Percentiles rank a stretch among this genome's conserved stretches.
phyloP scores from a whole-genome alignment of 2,888 invertebrate genomes.

The Xanthia icteritia region DNA sequence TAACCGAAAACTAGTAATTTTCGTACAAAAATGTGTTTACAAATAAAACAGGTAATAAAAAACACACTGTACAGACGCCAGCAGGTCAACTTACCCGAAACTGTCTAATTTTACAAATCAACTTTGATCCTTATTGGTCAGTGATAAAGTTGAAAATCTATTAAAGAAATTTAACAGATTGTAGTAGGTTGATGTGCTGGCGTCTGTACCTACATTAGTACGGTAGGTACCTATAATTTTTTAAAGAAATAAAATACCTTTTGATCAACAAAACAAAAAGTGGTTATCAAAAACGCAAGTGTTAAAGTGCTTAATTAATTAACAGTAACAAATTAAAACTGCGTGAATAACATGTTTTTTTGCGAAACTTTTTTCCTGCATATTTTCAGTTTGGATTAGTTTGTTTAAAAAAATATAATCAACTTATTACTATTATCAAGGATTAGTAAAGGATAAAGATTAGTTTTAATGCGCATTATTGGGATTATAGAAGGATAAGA shows the following conservation, averaged over 20 bases:
- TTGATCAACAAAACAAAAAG: constrained; percentile 3
- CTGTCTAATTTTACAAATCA: no score
- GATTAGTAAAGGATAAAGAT: constrained; percentile 27
- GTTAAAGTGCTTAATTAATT: constrained; percentile 11
- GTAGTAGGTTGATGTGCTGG: no score
- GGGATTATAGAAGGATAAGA: constrained; percentile 39
- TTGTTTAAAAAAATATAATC: constrained; percentile 12
- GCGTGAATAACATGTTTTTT: not conserved
- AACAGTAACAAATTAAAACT: not conserved
- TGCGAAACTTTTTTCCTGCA: not conserved
- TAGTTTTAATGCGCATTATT: constrained; percentile 48
- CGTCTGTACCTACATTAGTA: not conserved
- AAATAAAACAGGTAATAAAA: not conserved
- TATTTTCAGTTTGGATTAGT: not conserved
- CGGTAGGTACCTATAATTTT: not conserved
- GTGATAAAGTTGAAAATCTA: no score
- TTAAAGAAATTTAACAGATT: no score
- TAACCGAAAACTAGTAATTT: not conserved
- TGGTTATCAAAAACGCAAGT: not conserved
- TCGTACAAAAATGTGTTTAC: not conserved
- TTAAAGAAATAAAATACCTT: not conserved
- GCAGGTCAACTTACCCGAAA: no score
- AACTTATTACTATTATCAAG: not conserved
- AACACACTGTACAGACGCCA: no score
- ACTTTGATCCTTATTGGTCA: no score